phyloP scores from a whole-genome alignment of 2,113 vertebrate genomes.

The Apteryx owenii region DNA sequence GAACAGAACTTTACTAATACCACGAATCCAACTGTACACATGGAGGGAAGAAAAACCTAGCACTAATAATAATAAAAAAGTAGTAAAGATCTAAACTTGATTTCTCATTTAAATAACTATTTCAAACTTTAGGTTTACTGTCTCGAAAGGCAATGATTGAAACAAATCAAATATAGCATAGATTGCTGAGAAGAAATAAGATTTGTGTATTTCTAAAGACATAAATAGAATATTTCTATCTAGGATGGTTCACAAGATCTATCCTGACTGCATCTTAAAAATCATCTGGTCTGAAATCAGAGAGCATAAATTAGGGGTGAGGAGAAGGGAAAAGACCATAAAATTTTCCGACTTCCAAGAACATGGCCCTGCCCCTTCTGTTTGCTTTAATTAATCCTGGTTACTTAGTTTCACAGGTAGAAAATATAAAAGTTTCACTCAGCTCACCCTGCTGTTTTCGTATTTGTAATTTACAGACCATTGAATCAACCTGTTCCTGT shows the following conservation, averaged over 20 bases:
- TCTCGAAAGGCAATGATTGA: background rate
- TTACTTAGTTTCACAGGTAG: background rate
- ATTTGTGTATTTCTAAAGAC: background rate
- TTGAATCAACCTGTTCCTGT: background rate
- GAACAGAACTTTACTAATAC: background rate
- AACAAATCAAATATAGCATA: background rate
- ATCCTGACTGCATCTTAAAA: background rate
- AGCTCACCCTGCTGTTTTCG: background rate
- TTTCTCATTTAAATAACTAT: background rate
- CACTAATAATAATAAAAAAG: background rate
- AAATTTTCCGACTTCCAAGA: background rate
- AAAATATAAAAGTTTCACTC: background rate
- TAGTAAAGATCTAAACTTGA: background rate
- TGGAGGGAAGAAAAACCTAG: background rate
- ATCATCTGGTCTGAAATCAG: background rate
- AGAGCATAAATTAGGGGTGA: background rate
- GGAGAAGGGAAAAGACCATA: background rate
- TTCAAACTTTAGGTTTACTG: background rate
- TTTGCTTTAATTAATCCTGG: background rate
- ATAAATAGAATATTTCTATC: background rate
- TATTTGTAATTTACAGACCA: background rate
- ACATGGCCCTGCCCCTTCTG: background rate
- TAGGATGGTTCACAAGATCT: background rate
- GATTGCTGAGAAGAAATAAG: background rate
- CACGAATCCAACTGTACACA: background rate